Evolutionary conservation across 2,888 invertebrate genomes (phyloP).

Genomic region (Lypha dubia): DNA sequence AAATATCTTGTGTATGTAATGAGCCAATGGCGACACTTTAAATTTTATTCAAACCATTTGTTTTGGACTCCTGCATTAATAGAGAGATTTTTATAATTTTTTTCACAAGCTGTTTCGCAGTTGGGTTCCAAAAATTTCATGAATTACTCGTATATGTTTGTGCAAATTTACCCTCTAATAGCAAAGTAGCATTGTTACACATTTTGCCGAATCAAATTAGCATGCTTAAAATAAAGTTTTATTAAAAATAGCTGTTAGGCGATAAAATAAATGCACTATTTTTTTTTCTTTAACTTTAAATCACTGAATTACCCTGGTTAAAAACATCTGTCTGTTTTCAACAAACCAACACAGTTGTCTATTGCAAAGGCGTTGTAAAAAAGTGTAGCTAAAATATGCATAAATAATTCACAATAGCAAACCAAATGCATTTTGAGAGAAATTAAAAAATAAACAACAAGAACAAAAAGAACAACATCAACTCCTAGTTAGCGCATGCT

Average conservation of each 20-base stretch:
- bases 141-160: too few species aligned
- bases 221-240: background rate
- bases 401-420: constrained; percentile 46
- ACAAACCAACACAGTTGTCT: constrained; percentile 2
- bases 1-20: too few species aligned
- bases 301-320: background rate
- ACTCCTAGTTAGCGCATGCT: constrained; percentile 57
- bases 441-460: background rate
- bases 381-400: background rate
- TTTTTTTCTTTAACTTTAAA: background rate
- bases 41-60: too few species aligned
- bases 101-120: too few species aligned
- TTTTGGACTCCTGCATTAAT: too few species aligned
- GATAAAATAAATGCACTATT: constrained; percentile 23
- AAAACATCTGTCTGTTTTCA: constrained; percentile 2
- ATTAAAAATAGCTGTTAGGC: constrained; percentile 6
- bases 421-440: background rate
- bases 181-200: too few species aligned
- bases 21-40: too few species aligned
- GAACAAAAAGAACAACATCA: background rate
- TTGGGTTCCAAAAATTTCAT: too few species aligned
- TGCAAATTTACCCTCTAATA: too few species aligned
- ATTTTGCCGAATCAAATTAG: too few species aligned
- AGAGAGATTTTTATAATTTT: too few species aligned
- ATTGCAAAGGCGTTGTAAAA: constrained; percentile 6